phyloP scores from a whole-genome alignment of 2,113 vertebrate genomes.

The Daphoenositta chrysoptera region DNA sequence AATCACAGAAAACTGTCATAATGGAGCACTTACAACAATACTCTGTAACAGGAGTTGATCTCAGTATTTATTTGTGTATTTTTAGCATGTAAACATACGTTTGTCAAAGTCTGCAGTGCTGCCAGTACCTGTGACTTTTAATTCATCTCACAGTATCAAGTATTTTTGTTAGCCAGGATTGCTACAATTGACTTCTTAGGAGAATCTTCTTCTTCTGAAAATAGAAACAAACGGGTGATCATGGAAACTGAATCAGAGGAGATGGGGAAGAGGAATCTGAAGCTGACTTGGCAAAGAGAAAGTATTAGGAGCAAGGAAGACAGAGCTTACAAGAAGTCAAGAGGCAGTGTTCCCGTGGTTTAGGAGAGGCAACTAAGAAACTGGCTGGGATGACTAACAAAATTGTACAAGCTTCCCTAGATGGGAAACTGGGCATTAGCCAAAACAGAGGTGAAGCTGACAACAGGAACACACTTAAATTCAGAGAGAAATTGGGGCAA shows the following conservation, averaged over 20 bases:
- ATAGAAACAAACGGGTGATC: not conserved
- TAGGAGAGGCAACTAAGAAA: not conserved
- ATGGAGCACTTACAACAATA: not conserved
- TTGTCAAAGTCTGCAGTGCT: not conserved
- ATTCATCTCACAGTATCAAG: not conserved
- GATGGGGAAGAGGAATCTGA: not conserved
- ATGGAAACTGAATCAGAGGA: not conserved
- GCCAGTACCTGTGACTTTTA: not conserved
- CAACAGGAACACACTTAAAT: not conserved
- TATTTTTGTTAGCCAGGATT: not conserved
- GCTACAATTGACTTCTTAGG: not conserved
- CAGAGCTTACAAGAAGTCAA: not conserved
- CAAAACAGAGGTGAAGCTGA: not conserved
- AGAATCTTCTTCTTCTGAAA: constrained; percentile 16
- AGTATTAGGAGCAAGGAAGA: not conserved
- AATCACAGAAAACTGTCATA: not conserved
- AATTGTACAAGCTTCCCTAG: not conserved
- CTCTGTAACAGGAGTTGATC: not conserved
- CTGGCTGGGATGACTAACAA: not conserved
- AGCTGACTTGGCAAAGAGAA: not conserved
- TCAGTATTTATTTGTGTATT: not conserved
- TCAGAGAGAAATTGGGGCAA: not conserved
- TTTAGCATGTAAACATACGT: not conserved
- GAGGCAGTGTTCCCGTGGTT: not conserved
- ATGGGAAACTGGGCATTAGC: not conserved